phyloP scores from a whole-genome alignment of 2,113 vertebrate genomes.

The Mormoops blainvillei region DNA sequence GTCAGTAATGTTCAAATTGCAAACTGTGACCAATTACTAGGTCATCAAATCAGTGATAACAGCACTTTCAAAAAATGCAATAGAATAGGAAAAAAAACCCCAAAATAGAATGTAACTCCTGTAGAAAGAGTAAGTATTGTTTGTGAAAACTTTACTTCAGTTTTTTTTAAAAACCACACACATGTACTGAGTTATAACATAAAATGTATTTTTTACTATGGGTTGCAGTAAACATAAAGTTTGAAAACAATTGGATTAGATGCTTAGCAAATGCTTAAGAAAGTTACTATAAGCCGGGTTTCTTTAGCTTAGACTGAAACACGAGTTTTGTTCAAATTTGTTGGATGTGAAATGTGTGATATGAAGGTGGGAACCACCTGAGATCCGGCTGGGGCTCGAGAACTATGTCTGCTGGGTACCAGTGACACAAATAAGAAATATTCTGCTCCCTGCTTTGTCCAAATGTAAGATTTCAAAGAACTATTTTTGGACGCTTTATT shows the following conservation, averaged over 20 bases:
- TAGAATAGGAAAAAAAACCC: neutral
- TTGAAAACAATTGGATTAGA: slow-evolving; percentile 12
- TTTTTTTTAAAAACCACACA: neutral
- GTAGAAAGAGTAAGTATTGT: neutral
- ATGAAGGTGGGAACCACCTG: neutral
- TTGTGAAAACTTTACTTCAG: slow-evolving; percentile 19
- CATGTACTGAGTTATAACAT: neutral
- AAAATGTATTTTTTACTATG: neutral
- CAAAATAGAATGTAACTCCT: neutral
- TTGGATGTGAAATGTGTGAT: neutral
- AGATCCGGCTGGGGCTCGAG: neutral
- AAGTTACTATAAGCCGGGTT: neutral
- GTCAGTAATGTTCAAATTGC: neutral
- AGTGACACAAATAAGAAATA: slow-evolving; percentile 19
- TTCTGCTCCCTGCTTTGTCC: slow-evolving; percentile 8
- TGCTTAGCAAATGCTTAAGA: slow-evolving; percentile 3
- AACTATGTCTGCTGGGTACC: neutral
- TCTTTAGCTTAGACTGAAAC: slow-evolving; percentile 2
- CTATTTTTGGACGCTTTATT: slow-evolving; percentile 4
- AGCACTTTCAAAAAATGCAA: neutral
- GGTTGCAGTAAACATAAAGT: neutral
- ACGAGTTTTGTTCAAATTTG: neutral
- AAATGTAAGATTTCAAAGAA: slow-evolving; percentile 24
- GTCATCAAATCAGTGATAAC: neutral
- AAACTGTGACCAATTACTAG: neutral